These are phyloP conservation scores for Nasonia vitripennis DNA, from an alignment of 1,140 invertebrate species.

Conservation along the genomic window DNA sequence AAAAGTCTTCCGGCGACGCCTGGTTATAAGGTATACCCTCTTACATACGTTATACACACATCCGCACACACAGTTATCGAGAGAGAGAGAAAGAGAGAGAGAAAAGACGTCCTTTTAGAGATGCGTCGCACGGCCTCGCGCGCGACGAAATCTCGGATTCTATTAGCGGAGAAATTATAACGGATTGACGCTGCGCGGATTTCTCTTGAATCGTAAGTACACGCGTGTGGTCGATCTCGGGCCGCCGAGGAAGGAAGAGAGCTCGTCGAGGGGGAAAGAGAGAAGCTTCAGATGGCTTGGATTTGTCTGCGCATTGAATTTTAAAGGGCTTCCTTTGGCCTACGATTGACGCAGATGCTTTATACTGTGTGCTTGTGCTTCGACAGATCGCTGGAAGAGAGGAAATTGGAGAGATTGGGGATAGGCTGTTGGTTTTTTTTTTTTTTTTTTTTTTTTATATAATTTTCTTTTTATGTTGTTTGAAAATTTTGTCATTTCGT, in stretches of 20 bases:
- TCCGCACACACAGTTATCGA: neutral
- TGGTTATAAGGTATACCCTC: neutral
- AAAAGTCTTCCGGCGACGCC: conserved; percentile 41
- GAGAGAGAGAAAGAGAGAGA: too few species aligned
- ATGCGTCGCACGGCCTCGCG: conserved; percentile 66
- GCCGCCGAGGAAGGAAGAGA: conserved; percentile 17
- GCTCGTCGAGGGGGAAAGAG: neutral
- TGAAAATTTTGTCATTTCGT: too few species aligned
- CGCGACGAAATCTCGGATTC: conserved; percentile 73
- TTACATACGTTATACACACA: neutral
- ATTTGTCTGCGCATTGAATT: conserved; percentile 2
- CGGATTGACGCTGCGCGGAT: conserved; percentile 71
- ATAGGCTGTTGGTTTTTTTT: too few species aligned
- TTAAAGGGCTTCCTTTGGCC: conserved; percentile 13
- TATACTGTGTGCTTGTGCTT: neutral
- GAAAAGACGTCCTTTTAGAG: conserved; percentile 34
- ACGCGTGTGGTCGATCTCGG: neutral
- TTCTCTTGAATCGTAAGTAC: conserved; percentile 73
- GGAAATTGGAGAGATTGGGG: too few species aligned
- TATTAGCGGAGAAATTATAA: conserved; percentile 75
- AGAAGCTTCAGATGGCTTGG: neutral
- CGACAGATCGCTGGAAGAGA: neutral
- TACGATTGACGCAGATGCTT: neutral
- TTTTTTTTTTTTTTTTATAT: too few species aligned
- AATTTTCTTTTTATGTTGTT: too few species aligned